Conservation (phyloP, 2,888 invertebrate species). For the Silvanus unidentatus region DNA sequence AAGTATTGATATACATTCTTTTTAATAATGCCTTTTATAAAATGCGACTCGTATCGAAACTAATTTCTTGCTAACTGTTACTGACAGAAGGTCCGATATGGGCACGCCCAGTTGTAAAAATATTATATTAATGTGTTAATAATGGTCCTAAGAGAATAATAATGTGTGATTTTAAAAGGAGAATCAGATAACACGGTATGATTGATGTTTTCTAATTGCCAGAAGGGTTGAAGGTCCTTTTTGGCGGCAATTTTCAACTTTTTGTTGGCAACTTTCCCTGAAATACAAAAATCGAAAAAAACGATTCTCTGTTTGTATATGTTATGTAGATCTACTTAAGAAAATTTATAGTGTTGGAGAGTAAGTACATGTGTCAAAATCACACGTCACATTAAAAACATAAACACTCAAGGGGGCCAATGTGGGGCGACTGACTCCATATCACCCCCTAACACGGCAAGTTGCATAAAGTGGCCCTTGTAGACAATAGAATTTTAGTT, state of each 20-base stretch:
- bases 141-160: conserved; percentile 44
- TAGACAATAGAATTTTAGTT: conserved; percentile 36
- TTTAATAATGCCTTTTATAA: conserved; percentile 10
- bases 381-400: conserved; percentile 43
- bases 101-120: conserved; percentile 46
- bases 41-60: conserved; percentile 29
- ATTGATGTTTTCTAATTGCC: conserved; percentile 25
- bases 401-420: conserved; percentile 29
- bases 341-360: conserved; percentile 11
- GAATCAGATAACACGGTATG: conserved; percentile 25
- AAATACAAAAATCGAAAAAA: too few relatives aligned
- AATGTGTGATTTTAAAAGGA: conserved; percentile 37
- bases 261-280: too few relatives aligned
- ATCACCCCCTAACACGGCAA: background rate
- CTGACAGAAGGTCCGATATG: conserved; percentile 43
- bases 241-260: too few relatives aligned
- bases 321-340: too few relatives aligned
- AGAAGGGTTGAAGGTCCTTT: conserved; percentile 16
- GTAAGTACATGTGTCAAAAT: conserved; percentile 39
- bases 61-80: conserved; percentile 38
- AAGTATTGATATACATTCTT: conserved; percentile 29
- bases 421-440: too few relatives aligned
- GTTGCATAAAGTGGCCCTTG: conserved; percentile 26
- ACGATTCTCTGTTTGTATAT: too few relatives aligned
- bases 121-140: conserved; percentile 47